These are phyloP conservation scores for Cyclophora punctaria DNA, from an alignment of 2,888 invertebrate genomes.

Conservation along the genomic window DNA sequence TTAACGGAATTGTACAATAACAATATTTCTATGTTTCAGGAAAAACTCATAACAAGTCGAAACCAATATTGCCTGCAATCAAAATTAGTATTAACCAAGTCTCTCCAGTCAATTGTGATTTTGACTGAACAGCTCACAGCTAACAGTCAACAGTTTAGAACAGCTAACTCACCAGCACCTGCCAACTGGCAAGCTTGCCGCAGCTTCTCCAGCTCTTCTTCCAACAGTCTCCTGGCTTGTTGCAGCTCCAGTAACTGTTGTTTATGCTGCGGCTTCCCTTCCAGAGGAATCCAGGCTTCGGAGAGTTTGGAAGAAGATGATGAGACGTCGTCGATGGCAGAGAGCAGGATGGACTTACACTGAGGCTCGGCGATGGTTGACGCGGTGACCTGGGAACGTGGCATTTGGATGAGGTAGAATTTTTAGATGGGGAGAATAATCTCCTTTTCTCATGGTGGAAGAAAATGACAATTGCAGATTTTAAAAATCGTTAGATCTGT, in stretches of 20 bases:
- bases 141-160: too few species aligned
- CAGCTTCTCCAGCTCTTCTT: conserved; percentile 20
- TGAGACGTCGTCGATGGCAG: conserved; percentile 20
- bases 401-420: not conserved
- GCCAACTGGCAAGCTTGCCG: conserved; percentile 13
- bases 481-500: too few species aligned
- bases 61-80: too few species aligned
- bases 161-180: conserved; percentile 4
- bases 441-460: not conserved
- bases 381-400: conserved; percentile 25
- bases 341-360: conserved; percentile 24
- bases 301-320: conserved; percentile 17
- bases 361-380: conserved; percentile 21
- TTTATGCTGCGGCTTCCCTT: conserved; percentile 5
- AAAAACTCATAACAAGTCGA: too few species aligned
- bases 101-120: too few species aligned
- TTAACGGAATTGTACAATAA: too few species aligned
- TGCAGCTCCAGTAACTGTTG: conserved; percentile 19
- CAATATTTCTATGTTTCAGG: too few species aligned
- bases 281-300: conserved; percentile 13
- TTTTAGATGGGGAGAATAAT: not conserved
- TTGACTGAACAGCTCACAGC: too few species aligned
- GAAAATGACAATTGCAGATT: too few species aligned
- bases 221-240: conserved; percentile 11
- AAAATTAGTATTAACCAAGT: too few species aligned